Evolutionary conservation across 1,140 invertebrate species (phyloP).

Genomic region (Zaprionus ornatus): DNA sequence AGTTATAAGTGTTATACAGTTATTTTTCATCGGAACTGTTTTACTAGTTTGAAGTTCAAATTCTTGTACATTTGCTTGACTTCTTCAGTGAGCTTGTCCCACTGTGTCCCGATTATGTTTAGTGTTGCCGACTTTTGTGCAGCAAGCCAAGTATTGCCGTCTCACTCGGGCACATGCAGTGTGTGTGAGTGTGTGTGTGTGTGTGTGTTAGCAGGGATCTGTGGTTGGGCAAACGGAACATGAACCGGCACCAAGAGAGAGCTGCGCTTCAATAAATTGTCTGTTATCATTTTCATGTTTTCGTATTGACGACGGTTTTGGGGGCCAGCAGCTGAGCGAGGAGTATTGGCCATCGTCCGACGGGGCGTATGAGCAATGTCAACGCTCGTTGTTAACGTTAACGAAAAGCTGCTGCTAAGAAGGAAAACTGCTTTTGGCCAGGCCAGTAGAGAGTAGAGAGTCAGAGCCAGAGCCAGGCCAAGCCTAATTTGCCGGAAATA

Average conservation of each 20-base stretch:
- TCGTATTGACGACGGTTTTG: conserved; percentile 68
- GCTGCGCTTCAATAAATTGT: conserved; percentile 76
- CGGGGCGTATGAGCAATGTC: conserved; percentile 70
- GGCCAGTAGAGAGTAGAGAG: too few species aligned
- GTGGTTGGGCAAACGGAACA: conserved; percentile 6
- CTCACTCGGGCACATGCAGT: conserved; percentile 8
- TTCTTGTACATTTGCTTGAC: not conserved
- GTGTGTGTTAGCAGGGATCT: conserved; percentile 4
- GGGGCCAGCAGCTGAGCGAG: conserved; percentile 4
- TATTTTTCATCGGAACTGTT: not conserved
- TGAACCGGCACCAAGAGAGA: conserved; percentile 26
- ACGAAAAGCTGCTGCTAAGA: conserved; percentile 65
- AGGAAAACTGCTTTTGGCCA: conserved; percentile 29
- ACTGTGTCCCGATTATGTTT: conserved; percentile 14
- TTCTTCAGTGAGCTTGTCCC: not conserved
- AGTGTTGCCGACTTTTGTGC: conserved; percentile 42
- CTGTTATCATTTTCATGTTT: conserved; percentile 81
- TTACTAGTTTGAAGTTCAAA: not conserved
- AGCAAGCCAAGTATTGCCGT: conserved; percentile 8
- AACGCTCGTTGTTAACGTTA: conserved; percentile 49
- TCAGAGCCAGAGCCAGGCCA: conserved; percentile 18
- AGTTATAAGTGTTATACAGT: too few species aligned
- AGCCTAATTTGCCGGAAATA: conserved; percentile 82
- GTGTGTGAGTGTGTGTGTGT: not conserved
- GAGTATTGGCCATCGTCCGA: conserved; percentile 13